phyloP scores from a whole-genome alignment of 2,113 vertebrate species.

The Scophthalmus maximus region DNA sequence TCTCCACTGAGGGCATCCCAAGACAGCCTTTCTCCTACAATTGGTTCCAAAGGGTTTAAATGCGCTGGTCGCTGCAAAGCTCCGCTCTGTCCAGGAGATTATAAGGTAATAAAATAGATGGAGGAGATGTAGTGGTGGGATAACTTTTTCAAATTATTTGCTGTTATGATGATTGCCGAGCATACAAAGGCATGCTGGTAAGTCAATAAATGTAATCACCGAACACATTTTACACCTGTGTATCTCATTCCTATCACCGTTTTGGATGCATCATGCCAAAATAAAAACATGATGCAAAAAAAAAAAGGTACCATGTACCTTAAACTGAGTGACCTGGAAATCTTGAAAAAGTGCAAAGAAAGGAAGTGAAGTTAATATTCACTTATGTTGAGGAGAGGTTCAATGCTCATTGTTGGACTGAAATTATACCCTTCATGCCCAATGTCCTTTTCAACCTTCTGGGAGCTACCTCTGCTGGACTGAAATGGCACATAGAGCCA shows the following conservation, averaged over 20 bases:
- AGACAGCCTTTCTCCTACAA: slow-evolving; percentile 86
- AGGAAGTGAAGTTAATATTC: slow-evolving; percentile 13
- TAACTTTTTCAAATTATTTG: slow-evolving; percentile 72
- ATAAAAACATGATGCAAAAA: not conserved
- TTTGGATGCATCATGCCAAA: not conserved
- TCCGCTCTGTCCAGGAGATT: slow-evolving; percentile 81
- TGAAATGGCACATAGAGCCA: not conserved
- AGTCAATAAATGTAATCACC: slow-evolving; percentile 27
- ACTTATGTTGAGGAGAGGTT: not conserved
- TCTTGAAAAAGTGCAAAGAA: not conserved
- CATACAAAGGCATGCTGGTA: slow-evolving; percentile 6
- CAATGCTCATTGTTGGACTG: not conserved
- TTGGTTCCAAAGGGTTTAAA: slow-evolving; percentile 88
- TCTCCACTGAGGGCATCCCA: slow-evolving; percentile 83
- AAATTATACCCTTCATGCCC: slow-evolving; percentile 4
- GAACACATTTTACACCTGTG: not conserved
- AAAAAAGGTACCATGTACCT: not conserved
- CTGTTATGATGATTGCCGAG: slow-evolving; percentile 59
- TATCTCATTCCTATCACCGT: not conserved
- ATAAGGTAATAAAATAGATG: slow-evolving; percentile 82
- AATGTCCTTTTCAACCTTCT: slow-evolving; percentile 7
- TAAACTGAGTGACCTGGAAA: not conserved
- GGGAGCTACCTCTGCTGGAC: slow-evolving; percentile 3
- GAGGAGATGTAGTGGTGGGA: slow-evolving; percentile 67
- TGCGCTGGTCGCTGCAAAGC: slow-evolving; percentile 75